Base-by-base conservation (phyloP, 2,888 invertebrate species). In the Smittia sp. region DNA sequence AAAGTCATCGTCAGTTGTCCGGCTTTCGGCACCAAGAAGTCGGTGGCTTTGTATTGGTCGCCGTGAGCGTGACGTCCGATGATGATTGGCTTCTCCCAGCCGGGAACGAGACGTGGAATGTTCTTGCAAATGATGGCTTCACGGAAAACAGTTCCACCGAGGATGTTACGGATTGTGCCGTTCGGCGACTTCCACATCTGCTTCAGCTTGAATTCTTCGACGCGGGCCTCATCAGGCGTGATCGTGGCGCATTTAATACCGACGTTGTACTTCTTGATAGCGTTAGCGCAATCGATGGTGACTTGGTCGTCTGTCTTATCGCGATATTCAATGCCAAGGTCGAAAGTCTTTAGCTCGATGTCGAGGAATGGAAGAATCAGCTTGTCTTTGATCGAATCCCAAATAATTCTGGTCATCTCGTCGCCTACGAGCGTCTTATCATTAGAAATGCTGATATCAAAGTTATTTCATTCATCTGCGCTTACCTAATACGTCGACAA, bases 201-300 rank as follows among this genome's bases (percentile, higher is more conserved):
- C 80, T 93, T 92, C 76, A 94, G 81, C 1, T 92, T 91, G 80
- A 94, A 93, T 81, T 94, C 94, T 83, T 94, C 92, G 0, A 98
- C 96, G 80, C 98, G 87, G 41, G 93, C 92, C 32, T 98, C 98
- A 82, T 98, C 98, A 1, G 98, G 98, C 0, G 98, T 98, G 76
- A 98, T 99, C 1, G 98, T 94, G 24, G 98, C 98, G 84, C 99
- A 99, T 83, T 99, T 99, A 77, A 99, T 94, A 54, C 98, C 99
- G 69, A 99, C 98, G 83, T 96, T 97, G 85, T 96, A 98, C 80
- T 95, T 94, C 81, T 95, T 93, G 74, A 98, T 88, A 13, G 98
- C 98, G 81, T 97, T 90, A 6, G 98, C 98, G 82, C 97, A 96
- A 77, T 98, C 98, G 76, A 97, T 85, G 0, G 98, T 99, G 1